Evolutionary conservation across 1,140 invertebrate species (phyloP), one percentile per base, ranked within the genome.

Genomic region (Meteorus sp.): DNA sequence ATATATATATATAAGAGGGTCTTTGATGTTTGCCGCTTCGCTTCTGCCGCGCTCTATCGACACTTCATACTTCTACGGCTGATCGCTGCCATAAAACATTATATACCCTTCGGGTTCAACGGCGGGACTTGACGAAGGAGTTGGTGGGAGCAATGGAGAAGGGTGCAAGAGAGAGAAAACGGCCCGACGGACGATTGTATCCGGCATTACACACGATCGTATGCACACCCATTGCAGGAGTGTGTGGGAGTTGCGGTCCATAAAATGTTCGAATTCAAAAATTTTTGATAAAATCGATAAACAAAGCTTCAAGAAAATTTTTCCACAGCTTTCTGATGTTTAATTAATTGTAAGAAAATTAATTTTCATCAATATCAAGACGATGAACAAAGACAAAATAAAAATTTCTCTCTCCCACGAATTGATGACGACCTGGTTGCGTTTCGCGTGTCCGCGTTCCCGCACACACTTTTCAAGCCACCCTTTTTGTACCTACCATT

Each of bases 31-130:
- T 23, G 73, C 77, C 77, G 77, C 76, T 76, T 76, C 73, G 75
- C 76, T 78, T 77, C 76, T 78, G 74, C 75, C 71, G 73, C 76
- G 69, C 73, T 79, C 76, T 80, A 80, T 80, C 78, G 78, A 80
- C 78, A 80, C 77, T 80, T 80, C 73, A 78, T 80, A 78, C 75
- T 76, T 79, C 77, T 76, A 72, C 74, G 74, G 74, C 73, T 78
- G 77, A 78, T 78, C 76, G 74, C 68, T 56, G 76, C 70, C 72
- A 75, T 80, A 78, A 79, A 79, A 79, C 75, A 77, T 76, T 78
- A 76, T 76, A 76, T n/a, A n/a, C n/a, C n/a, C n/a, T n/a, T n/a
- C n/a, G n/a, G n/a, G n/a, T n/a, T n/a, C n/a, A n/a, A n/a, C n/a
- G n/a, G n/a, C 72, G 60, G 64, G 63, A 66, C 53, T 29, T 52